Evolutionary conservation across 2,113 vertebrate species (phyloP), one percentile per base, ranked within the genome.

Genomic region (Pavo muticus): DNA sequence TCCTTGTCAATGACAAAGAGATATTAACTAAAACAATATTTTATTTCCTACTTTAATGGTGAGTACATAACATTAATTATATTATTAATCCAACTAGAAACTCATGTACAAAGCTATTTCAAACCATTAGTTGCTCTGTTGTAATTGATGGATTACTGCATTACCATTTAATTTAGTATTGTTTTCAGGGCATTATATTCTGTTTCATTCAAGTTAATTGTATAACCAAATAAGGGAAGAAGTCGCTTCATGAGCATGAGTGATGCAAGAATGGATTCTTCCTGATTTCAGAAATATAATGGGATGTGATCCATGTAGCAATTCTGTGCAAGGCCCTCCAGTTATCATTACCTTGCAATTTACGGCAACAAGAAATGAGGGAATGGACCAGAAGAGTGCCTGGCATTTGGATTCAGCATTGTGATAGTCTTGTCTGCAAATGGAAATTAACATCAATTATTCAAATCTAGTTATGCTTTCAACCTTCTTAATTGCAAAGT

Each of bases 111-210:
- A 96, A 98, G 89, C 93, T 94, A 97, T 98, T 97, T 97, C 93
- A 91, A 96, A 77, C 91, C 94, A 97, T 97, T 97, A 96, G 94
- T 93, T 96, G 88, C 63, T 67, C 64, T 1, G 23, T 50, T 94
- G 91, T 97, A 97, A 97, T 95, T 98, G 97, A 98, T 97, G 96
- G 97, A 98, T 98, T 97, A 96, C 82, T 94, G 87, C 95, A 97
- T 98, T 97, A 97, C 87, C 92, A 94, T 98, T 98, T 97, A 97
- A 98, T 98, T 98, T 97, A 94, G 89, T 97, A 98, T 98, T 97
- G 94, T 98, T 98, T 98, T 97, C 97, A 96, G 97, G 95, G 91
- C 93, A 95, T 94, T 97, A 80, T 89, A 95, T 88, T 96, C 60
- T 25, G 84, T 96, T 97, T 97, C 93, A 95, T 97, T 98, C 94